Evolutionary conservation across 2,888 invertebrate species (phyloP).

Genomic region (Papilio elwesi): DNA sequence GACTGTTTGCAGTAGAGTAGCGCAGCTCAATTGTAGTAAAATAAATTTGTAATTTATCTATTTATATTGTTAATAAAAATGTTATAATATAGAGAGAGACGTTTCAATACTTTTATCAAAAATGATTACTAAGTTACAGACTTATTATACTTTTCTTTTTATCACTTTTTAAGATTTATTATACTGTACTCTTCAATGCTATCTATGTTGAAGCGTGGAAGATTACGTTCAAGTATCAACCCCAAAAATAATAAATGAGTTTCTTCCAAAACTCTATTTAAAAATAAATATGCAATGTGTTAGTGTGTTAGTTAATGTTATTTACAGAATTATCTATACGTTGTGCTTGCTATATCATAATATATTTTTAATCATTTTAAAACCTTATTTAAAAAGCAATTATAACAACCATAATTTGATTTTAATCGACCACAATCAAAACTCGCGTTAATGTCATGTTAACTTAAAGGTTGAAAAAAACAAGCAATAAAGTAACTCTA

Average conservation of each 20-base stretch:
- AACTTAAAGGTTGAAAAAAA: not conserved
- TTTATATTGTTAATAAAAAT: slow-evolving; percentile 85
- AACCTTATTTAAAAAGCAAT: not conserved
- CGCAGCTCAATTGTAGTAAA: slow-evolving; percentile 82
- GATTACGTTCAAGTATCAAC: too few species aligned
- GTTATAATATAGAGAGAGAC: slow-evolving; percentile 76
- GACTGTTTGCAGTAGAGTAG: slow-evolving; percentile 83
- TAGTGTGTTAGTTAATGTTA: not conserved
- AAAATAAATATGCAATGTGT: not conserved
- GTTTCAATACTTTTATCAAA: slow-evolving; percentile 42
- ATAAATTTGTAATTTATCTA: slow-evolving; percentile 82
- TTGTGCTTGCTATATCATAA: not conserved
- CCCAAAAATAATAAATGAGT: too few species aligned
- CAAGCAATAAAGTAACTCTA: not conserved
- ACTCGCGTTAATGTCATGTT: slow-evolving; percentile 2
- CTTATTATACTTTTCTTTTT: not conserved
- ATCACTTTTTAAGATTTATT: too few species aligned
- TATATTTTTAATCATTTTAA: not conserved
- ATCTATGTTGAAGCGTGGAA: too few species aligned
- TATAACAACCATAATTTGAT: not conserved
- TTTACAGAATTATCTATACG: slow-evolving; percentile 39
- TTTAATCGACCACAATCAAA: slow-evolving; percentile 1
- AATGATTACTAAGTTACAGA: too few species aligned
- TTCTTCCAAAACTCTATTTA: too few species aligned
- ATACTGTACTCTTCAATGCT: too few species aligned